phyloP scores from a whole-genome alignment of 2,888 invertebrate species.

The Steinernema scapterisci region DNA sequence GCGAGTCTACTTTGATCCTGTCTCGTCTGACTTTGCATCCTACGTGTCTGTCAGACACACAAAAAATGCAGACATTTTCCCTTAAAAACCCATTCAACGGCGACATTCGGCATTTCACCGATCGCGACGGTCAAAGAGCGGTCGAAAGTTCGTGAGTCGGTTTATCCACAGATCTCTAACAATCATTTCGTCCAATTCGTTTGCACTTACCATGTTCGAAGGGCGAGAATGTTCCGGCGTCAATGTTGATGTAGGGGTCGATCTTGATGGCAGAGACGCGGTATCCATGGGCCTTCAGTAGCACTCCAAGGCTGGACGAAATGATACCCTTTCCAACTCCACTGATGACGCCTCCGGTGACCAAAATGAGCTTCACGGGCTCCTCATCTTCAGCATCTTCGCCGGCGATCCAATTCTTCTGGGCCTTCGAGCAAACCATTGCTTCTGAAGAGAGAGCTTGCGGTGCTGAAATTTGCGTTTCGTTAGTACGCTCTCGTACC shows the following conservation, averaged over 20 bases:
- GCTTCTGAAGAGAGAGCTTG: neutral
- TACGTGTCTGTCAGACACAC: too few species aligned
- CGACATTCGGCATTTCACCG: too few species aligned
- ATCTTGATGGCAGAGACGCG: constrained; percentile 98
- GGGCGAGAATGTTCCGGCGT: constrained; percentile 97
- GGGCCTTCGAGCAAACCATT: constrained; percentile 9
- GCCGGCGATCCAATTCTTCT: constrained; percentile 12
- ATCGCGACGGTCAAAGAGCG: too few species aligned
- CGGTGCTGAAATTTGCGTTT: neutral
- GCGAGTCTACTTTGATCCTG: too few species aligned
- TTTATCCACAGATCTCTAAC: too few species aligned
- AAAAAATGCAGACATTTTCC: too few species aligned
- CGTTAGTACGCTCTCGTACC: too few species aligned
- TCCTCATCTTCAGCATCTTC: neutral
- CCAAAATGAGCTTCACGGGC: constrained; percentile 75
- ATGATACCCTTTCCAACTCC: constrained; percentile 82
- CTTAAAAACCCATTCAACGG: too few species aligned
- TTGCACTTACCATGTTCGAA: constrained; percentile 87
- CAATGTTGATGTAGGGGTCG: constrained; percentile 98
- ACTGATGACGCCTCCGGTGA: constrained; percentile 98
- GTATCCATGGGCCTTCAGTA: constrained; percentile 90
- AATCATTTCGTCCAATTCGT: too few species aligned
- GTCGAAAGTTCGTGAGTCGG: too few species aligned
- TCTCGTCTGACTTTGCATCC: too few species aligned
- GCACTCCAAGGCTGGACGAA: constrained; percentile 82